Percentiles rank a stretch among this genome's conserved stretches.
These are phyloP conservation scores for Lutra lutra DNA, from an alignment of 2,797 vertebrate species.

Conservation along the genomic window DNA sequence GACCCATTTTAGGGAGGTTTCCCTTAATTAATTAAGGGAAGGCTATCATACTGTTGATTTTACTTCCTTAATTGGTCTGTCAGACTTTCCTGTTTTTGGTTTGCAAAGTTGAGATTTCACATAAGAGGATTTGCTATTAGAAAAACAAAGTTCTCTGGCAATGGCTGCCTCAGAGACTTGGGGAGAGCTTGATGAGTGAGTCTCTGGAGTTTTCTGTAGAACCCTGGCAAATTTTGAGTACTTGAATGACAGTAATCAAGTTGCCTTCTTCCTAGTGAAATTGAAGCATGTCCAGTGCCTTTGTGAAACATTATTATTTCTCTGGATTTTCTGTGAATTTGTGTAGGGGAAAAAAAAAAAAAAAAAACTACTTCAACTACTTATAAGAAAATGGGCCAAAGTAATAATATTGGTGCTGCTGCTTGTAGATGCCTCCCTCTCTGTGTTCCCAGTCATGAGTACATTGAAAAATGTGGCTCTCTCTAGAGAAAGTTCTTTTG, in stretches of 20 bases:
- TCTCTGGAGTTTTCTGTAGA: not conserved
- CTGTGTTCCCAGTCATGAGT: not conserved
- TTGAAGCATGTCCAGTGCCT: not conserved
- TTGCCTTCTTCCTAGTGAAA: not conserved
- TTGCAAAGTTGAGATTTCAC: not conserved
- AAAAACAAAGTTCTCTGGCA: not conserved
- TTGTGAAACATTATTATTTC: not conserved
- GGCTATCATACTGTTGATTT: not conserved
- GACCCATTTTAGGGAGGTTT: not conserved
- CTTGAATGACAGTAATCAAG: not conserved
- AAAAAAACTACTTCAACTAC: not conserved
- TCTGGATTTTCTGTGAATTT: not conserved
- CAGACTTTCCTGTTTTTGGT: not conserved
- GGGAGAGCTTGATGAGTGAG: not conserved
- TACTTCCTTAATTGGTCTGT: not conserved
- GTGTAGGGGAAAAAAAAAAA: not conserved
- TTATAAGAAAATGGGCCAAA: not conserved
- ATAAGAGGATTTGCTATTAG: not conserved
- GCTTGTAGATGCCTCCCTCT: not conserved
- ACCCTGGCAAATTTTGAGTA: not conserved
- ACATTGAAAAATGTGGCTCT: not conserved
- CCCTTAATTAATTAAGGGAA: not conserved
- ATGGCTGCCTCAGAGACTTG: not conserved
- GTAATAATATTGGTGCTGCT: not conserved
- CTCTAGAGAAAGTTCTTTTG: not conserved